Percentiles rank a stretch among this genome's conserved stretches.
These are phyloP conservation scores for Polyommatus icarus DNA, from an alignment of 2,888 invertebrate species.

Conservation along the genomic window DNA sequence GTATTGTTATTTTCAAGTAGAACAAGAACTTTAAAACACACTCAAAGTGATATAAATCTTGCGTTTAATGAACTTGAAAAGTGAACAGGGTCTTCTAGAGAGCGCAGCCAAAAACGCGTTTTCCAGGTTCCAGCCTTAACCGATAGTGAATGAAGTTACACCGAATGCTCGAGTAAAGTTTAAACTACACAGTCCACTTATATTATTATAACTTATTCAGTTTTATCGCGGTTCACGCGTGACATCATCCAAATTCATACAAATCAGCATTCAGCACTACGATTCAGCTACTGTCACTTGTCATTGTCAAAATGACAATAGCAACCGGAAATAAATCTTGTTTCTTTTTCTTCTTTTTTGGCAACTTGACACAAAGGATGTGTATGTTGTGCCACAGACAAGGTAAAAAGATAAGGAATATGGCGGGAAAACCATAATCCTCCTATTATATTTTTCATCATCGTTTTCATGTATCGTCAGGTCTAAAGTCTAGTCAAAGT, in stretches of 20 bases:
- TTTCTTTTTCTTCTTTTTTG: too few relatives aligned
- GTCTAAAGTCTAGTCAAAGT: too few relatives aligned
- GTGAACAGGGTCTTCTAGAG: background rate
- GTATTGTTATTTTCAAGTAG: background rate
- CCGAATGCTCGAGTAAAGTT: background rate
- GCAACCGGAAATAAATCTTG: too few relatives aligned
- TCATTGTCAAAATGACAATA: too few relatives aligned
- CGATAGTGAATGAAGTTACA: background rate
- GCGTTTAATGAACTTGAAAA: background rate
- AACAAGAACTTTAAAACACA: constrained; percentile 4
- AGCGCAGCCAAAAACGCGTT: background rate
- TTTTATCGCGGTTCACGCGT: background rate
- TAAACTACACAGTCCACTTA: background rate
- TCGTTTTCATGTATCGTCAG: too few relatives aligned
- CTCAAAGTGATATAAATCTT: background rate
- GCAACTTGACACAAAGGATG: too few relatives aligned
- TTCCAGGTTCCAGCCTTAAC: background rate
- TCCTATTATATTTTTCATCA: too few relatives aligned
- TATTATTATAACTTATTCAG: background rate
- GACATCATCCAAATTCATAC: constrained; percentile 11
- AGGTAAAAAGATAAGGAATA: too few relatives aligned
- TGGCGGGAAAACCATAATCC: too few relatives aligned
- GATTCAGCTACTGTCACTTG: too few relatives aligned
- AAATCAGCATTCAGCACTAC: background rate
- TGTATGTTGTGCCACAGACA: too few relatives aligned